phyloP scores from a whole-genome alignment of 1,140 invertebrate genomes.

The Eumeta japonica region DNA sequence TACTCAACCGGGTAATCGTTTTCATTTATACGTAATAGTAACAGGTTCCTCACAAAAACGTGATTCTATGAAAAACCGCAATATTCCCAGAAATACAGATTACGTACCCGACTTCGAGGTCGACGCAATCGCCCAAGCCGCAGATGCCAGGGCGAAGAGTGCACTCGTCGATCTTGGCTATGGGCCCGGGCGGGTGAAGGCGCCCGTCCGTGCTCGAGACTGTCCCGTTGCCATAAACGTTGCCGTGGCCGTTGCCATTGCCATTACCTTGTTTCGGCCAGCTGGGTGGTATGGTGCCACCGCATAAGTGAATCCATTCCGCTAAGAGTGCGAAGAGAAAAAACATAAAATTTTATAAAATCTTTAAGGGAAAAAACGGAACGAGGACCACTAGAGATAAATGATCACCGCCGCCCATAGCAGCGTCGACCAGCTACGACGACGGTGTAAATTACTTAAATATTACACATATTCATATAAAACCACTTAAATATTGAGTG shows the following conservation, averaged over 20 bases:
- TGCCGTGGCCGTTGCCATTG: constrained; percentile 18
- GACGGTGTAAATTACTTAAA: too few species aligned
- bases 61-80: neutral
- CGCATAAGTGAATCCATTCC: constrained; percentile 40
- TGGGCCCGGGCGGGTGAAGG: constrained; percentile 18
- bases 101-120: constrained; percentile 71
- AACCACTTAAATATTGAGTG: too few species aligned
- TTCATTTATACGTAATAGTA: neutral
- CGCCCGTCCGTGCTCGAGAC: constrained; percentile 12
- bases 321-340: constrained; percentile 11
- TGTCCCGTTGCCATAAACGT: constrained; percentile 7
- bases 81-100: constrained; percentile 21
- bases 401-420: too few species aligned
- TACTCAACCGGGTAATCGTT: neutral
- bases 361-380: neutral
- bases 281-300: constrained; percentile 25
- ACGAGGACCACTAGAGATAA: too few species aligned
- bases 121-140: constrained; percentile 74
- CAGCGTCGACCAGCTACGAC: too few species aligned
- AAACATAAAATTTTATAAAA: neutral
- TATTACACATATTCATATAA: too few species aligned
- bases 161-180: constrained; percentile 70
- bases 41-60: neutral
- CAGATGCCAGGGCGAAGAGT: constrained; percentile 73
- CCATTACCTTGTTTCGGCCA: constrained; percentile 40